Base-by-base conservation (phyloP, 2,888 invertebrate species). In the Calameuta filiformis region DNA sequence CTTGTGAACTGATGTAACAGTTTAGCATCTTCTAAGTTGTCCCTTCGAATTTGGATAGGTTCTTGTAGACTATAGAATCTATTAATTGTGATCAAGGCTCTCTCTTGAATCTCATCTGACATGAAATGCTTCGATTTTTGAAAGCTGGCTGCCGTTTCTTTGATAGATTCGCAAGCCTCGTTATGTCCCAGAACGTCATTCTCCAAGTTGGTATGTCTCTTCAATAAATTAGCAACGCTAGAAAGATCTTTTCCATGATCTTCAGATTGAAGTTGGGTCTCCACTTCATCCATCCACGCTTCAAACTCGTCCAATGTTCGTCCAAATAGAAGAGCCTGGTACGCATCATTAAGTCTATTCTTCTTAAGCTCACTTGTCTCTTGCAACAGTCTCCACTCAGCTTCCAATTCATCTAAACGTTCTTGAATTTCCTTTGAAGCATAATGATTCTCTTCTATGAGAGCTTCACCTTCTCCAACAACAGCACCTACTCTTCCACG, bases 251-350 rank as follows among this genome's bases (percentile, higher is more conserved):
- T 97, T 79, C 98, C 99, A 85, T 95, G 95, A 89, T 96, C 96
- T 84, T 95, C 95, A 0, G 95, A 95, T 83, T 94, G 94, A 69
- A 97, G 91, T 84, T 96, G 96, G 30, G 93, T 93, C 91, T 98
- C 97, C 0, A 96, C 93, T 79, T 98, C 98, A 85, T 97, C 97
- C 92, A 98, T 95, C 98, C 99, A 99, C 23, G 95, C 93, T 86
- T 97, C 96, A 89, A 99, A 96, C 92, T 99, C 99, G 86, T 98
- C 98, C 77, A 99, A 92, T 1, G 96, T 96, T 11, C 98, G 94
- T 83, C 96, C 95, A 90, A 97, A 98, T 73, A 97, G 93, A 23
- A 98, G 91, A 0, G 98, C 98, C 91, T 98, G 97, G 92, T 98
- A 97, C 0, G 98, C 98, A 90, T 98, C 97, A 84, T 96, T 95